These are phyloP conservation scores for Caenorhabditis sp. DNA, from an alignment of 2,888 invertebrate genomes.

Conservation along the genomic window DNA sequence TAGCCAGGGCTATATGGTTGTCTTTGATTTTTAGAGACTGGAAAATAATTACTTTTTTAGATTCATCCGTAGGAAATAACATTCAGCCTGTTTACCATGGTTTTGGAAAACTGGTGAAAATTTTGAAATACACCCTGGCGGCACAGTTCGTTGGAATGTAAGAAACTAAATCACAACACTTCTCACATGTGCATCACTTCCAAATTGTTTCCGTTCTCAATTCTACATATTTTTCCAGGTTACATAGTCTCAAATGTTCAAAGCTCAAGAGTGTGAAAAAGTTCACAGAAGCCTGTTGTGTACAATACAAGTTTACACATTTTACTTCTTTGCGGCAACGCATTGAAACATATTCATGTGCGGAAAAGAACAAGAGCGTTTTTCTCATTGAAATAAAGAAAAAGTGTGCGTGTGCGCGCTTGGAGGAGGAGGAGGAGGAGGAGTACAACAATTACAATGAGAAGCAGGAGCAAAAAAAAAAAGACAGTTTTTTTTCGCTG, in stretches of 20 bases:
- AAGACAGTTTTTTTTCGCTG: background rate
- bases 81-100: too few species aligned
- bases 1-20: too few species aligned
- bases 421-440: background rate
- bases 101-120: too few species aligned
- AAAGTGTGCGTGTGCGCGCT: background rate
- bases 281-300: background rate
- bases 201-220: background rate
- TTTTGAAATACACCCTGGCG: too few species aligned
- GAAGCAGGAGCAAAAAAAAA: background rate
- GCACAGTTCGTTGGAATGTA: too few species aligned
- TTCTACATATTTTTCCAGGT: background rate
- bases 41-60: too few species aligned
- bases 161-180: too few species aligned
- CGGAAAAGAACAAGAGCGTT: background rate
- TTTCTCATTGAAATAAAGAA: background rate
- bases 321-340: background rate
- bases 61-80: too few species aligned
- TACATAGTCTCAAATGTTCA: background rate
- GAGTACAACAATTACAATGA: background rate
- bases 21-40: too few species aligned
- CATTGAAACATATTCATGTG: background rate
- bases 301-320: background rate
- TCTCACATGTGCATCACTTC: too few species aligned
- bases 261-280: background rate